phyloP scores from a whole-genome alignment of 2,888 invertebrate genomes.

The Pyrocoelia pectoralis region DNA sequence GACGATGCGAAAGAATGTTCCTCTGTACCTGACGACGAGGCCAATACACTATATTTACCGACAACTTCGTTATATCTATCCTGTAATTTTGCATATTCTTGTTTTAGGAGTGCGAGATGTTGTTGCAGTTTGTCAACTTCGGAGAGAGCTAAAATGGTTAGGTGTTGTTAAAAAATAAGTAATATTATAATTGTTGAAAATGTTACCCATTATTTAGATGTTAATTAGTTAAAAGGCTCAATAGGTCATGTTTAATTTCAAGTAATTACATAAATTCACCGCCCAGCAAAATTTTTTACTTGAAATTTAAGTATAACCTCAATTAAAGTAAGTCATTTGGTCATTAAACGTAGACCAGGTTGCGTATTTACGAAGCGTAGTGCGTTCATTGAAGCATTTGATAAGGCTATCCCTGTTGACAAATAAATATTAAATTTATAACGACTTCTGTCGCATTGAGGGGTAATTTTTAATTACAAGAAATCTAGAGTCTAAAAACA shows the following conservation, averaged over 20 bases:
- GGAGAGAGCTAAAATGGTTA: constrained; percentile 60
- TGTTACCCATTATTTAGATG: constrained; percentile 8
- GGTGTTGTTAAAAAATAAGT: neutral
- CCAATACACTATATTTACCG: constrained; percentile 81
- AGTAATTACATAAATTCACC: constrained; percentile 8
- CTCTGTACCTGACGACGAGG: constrained; percentile 72
- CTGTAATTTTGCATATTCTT: constrained; percentile 91
- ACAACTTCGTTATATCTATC: constrained; percentile 82
- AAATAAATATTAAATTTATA: too few relatives aligned
- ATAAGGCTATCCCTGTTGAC: too few relatives aligned
- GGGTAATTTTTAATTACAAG: too few relatives aligned
- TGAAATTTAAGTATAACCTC: neutral
- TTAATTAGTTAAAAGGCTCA: neutral
- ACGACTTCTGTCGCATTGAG: too few relatives aligned
- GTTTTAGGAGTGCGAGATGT: constrained; percentile 84
- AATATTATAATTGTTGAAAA: neutral
- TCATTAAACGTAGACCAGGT: neutral
- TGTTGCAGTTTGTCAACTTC: constrained; percentile 79
- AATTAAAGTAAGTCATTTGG: neutral
- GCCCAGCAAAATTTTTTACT: constrained; percentile 15
- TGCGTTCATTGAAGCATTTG: too few relatives aligned
- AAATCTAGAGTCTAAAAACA: too few relatives aligned
- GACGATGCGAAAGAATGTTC: constrained; percentile 86
- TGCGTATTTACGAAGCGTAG: too few relatives aligned
- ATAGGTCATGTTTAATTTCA: neutral